phyloP scores from a whole-genome alignment of 2,888 invertebrate species.

The Ectropis crepuscularia region DNA sequence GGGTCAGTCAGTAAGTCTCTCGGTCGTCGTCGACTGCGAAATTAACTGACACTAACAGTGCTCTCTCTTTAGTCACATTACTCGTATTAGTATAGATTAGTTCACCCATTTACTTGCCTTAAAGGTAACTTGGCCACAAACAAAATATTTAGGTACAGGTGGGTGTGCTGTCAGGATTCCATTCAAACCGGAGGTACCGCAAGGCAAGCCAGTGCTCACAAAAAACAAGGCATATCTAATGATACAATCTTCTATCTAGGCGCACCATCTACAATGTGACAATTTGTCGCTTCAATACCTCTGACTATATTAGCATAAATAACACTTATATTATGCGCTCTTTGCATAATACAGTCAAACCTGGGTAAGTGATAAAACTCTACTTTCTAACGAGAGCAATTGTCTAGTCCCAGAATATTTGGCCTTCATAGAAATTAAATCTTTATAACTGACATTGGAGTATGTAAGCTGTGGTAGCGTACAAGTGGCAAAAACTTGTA shows the following conservation, averaged over 20 bases:
- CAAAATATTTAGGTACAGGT: constrained; percentile 35
- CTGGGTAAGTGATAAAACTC: too few species aligned
- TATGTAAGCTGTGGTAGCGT: too few species aligned
- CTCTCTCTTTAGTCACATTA: background rate
- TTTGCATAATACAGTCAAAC: constrained; percentile 22
- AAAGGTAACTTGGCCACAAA: background rate
- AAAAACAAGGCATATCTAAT: constrained; percentile 36
- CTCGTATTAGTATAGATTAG: background rate
- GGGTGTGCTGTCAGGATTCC: constrained; percentile 43
- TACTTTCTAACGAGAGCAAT: too few species aligned
- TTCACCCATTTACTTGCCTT: background rate
- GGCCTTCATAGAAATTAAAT: too few species aligned
- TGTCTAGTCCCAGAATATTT: too few species aligned
- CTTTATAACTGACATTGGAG: too few species aligned
- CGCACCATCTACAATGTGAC: constrained; percentile 33
- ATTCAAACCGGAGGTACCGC: constrained; percentile 32
- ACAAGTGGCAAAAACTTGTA: too few species aligned
- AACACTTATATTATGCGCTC: constrained; percentile 8
- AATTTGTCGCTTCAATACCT: constrained; percentile 32
- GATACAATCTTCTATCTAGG: constrained; percentile 34
- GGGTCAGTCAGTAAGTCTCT: too few species aligned
- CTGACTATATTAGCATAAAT: constrained; percentile 23
- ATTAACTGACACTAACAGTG: background rate
- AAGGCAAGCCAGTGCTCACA: constrained; percentile 38
- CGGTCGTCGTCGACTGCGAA: too few species aligned